Conservation (phyloP, 2,888 invertebrate species). For the Apotomis betuletana region DNA sequence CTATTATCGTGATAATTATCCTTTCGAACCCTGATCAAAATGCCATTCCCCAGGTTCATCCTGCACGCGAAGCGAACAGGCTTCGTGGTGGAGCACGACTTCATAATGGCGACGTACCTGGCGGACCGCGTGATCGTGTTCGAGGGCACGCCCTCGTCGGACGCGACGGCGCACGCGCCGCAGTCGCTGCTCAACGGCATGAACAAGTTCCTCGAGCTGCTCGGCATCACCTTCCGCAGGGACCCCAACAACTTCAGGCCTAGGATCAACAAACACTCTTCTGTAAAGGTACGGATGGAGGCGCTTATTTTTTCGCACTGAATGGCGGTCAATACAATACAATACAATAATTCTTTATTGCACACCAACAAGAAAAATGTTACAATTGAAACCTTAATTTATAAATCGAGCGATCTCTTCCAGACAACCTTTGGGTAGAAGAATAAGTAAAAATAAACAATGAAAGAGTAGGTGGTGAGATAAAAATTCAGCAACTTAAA, state of each 20-base stretch:
- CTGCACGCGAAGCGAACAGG: conserved; percentile 99
- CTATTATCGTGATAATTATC: no score
- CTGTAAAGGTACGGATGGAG: conserved; percentile 90
- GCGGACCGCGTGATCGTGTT: conserved; percentile 99
- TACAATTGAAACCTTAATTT: no score
- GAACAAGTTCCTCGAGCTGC: conserved; percentile 97
- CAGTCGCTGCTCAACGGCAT: conserved; percentile 97
- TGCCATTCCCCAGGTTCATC: conserved; percentile 87
- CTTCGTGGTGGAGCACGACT: conserved; percentile 99
- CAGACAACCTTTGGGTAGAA: no score
- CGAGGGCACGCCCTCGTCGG: conserved; percentile 95
- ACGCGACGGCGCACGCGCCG: conserved; percentile 95
- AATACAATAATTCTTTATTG: no score
- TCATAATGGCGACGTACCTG: conserved; percentile 99
- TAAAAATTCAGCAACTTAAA: no score
- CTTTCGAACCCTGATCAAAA: no score
- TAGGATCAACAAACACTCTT: conserved; percentile 97
- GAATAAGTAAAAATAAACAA: no score
- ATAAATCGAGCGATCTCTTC: no score
- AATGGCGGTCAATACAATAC: no score
- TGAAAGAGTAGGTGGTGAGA: no score
- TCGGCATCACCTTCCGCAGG: conserved; percentile 98
- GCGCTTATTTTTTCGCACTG: no score
- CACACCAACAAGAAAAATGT: no score
- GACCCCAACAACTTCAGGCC: conserved; percentile 99